Percentiles rank a stretch among this genome's conserved stretches.
phyloP scores from a whole-genome alignment of 2,113 vertebrate genomes.

The Leptocoma aspasia region DNA sequence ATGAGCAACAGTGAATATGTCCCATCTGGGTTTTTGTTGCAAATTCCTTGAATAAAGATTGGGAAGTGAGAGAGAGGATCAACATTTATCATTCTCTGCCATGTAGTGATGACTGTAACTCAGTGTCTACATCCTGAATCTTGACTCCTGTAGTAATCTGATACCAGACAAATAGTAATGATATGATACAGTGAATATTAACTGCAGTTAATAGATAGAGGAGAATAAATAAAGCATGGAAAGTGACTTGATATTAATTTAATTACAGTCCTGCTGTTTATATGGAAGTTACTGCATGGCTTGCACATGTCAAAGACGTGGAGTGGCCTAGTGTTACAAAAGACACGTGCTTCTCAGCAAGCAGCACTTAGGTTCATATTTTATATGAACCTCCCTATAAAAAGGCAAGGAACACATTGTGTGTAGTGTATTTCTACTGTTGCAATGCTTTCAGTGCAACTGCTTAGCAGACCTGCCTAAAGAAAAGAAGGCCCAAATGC shows the following conservation, averaged over 20 bases:
- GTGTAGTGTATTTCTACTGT: background rate
- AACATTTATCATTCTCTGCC: background rate
- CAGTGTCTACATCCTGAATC: background rate
- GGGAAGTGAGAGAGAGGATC: background rate
- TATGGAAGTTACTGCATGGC: background rate
- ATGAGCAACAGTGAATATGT: background rate
- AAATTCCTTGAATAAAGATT: background rate
- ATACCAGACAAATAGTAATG: background rate
- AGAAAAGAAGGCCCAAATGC: background rate
- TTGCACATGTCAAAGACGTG: background rate
- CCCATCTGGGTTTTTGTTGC: background rate
- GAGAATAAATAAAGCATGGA: background rate
- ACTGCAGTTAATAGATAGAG: background rate
- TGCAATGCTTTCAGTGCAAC: background rate
- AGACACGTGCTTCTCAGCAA: fast-evolving
- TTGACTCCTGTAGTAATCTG: background rate
- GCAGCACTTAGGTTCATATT: background rate
- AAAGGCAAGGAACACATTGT: background rate
- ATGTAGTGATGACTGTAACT: background rate
- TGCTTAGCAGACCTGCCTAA: background rate
- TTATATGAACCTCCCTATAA: background rate
- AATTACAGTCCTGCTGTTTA: background rate
- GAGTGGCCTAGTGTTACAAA: background rate
- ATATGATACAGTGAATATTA: background rate
- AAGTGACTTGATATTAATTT: background rate